A percentile compares a stretch with the other conserved stretches of the same genome.
phyloP scores from a whole-genome alignment of 2,113 vertebrate species.

The Rhabdomys dilectus region DNA sequence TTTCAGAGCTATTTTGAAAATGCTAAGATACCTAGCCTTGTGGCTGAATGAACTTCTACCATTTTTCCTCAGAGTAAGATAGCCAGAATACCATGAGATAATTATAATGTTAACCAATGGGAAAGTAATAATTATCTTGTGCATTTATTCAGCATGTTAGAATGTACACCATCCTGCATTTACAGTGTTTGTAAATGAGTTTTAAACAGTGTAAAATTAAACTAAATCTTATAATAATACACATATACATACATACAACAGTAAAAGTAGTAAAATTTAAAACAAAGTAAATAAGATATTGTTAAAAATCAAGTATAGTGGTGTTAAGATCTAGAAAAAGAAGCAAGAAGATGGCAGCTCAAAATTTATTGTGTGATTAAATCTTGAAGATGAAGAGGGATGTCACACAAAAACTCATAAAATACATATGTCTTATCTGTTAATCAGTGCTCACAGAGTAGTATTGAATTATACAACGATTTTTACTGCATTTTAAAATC shows the following conservation, averaged over 20 bases:
- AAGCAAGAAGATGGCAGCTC: not conserved
- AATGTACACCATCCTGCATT: not conserved
- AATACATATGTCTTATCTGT: not conserved
- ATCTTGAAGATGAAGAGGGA: not conserved
- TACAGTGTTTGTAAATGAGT: conserved; percentile 1
- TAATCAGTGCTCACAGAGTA: not conserved
- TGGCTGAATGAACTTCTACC: not conserved
- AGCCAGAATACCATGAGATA: not conserved
- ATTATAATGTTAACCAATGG: not conserved
- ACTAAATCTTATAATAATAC: not conserved
- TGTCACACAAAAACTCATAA: not conserved
- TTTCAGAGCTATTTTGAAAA: not conserved
- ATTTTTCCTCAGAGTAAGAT: not conserved
- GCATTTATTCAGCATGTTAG: not conserved
- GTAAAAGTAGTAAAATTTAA: not conserved
- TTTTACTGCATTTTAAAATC: not conserved
- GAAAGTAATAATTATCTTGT: not conserved
- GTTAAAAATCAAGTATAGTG: not conserved
- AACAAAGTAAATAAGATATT: not conserved
- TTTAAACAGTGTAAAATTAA: not conserved
- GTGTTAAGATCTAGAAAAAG: not conserved
- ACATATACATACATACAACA: not conserved
- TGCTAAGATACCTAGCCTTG: not conserved
- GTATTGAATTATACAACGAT: not conserved
- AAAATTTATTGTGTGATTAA: not conserved